These are phyloP conservation scores for Melopsittacus undulatus DNA, from an alignment of 2,797 vertebrate species.

Conservation along the genomic window DNA sequence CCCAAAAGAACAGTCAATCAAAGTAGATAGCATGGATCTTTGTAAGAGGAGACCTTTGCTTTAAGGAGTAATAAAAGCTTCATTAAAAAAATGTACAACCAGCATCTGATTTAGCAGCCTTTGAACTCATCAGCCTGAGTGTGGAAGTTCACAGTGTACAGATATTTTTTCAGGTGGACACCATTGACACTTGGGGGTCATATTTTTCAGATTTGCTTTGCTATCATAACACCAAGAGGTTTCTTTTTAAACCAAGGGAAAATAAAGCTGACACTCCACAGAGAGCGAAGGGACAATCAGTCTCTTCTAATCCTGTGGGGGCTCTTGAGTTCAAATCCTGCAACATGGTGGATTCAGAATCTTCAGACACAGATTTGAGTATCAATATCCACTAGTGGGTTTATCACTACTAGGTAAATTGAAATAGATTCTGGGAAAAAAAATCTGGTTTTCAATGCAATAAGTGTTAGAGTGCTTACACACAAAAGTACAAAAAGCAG, in stretches of 20 bases:
- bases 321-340: neutral
- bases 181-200: constrained; percentile 12
- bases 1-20: neutral
- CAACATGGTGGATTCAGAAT: neutral
- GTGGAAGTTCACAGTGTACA: neutral
- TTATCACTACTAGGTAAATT: neutral
- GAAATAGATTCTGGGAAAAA: neutral
- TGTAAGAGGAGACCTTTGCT: constrained; percentile 23
- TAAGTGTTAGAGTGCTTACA: constrained; percentile 60
- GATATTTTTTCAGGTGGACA: constrained; percentile 65
- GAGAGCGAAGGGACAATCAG: neutral
- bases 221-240: constrained; percentile 11
- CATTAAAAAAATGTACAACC: neutral
- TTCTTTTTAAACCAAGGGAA: constrained; percentile 13
- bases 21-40: neutral
- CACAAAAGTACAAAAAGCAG: constrained; percentile 69
- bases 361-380: neutral
- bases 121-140: constrained; percentile 29
- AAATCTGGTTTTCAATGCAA: neutral
- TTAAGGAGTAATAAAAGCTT: constrained; percentile 21
- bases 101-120: constrained; percentile 42
- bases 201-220: constrained; percentile 51
- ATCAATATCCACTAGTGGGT: neutral
- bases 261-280: constrained; percentile 15
- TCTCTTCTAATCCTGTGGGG: neutral